Conservation (phyloP, 2,888 invertebrate genomes). For the Cataglyphis rosenhaueri region DNA sequence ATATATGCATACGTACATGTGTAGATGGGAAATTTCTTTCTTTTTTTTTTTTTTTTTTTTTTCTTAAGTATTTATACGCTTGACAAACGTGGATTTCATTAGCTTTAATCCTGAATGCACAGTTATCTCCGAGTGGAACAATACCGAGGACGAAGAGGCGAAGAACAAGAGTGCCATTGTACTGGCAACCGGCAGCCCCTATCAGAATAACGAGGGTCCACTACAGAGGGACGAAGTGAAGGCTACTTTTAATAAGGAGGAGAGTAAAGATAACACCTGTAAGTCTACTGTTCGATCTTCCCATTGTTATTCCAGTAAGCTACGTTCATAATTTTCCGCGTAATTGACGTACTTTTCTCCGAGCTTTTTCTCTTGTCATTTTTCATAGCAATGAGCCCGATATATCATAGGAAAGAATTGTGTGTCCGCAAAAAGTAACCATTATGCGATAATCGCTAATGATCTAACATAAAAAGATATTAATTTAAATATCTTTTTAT, state of each 20-base stretch:
- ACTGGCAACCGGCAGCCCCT: constrained; percentile 85
- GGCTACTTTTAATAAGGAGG: constrained; percentile 87
- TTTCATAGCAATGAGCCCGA: constrained; percentile 37
- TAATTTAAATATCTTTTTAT: constrained; percentile 4
- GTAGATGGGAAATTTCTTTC: not conserved
- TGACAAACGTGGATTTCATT: constrained; percentile 67
- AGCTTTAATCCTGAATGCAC: constrained; percentile 67
- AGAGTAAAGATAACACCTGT: constrained; percentile 85
- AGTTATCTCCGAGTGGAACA: constrained; percentile 87
- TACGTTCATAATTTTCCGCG: constrained; percentile 70
- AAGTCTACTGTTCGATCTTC: constrained; percentile 75
- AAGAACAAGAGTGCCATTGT: constrained; percentile 84
- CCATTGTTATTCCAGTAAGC: constrained; percentile 64
- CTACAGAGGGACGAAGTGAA: constrained; percentile 90
- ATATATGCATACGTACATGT: not conserved
- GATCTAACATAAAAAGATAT: constrained; percentile 2
- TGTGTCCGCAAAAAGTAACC: not conserved
- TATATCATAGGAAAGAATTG: constrained; percentile 12
- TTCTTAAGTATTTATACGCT: constrained; percentile 14
- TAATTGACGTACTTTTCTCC: constrained; percentile 59
- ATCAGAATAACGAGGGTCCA: constrained; percentile 88
- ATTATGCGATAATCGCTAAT: constrained; percentile 1
- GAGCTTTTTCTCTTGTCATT: constrained; percentile 42
- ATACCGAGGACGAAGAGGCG: constrained; percentile 88
- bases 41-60: constrained; percentile 20